Evolutionary conservation across 2,113 vertebrate species (phyloP).

Genomic region (Alectura lathami): DNA sequence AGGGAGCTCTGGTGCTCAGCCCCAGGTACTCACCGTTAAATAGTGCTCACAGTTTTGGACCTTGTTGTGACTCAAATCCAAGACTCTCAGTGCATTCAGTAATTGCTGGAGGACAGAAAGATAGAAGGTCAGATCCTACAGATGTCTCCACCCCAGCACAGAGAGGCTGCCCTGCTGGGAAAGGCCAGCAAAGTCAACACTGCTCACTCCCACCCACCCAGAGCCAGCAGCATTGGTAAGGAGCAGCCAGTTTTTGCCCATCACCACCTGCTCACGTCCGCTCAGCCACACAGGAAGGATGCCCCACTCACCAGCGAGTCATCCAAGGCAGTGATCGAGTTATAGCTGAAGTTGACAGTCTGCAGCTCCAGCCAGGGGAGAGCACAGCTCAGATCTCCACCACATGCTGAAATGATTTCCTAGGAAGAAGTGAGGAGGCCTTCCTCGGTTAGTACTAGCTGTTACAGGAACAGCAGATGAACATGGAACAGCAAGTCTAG

Average conservation of each 20-base stretch:
- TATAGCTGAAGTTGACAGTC: slow-evolving; percentile 94
- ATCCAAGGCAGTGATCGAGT: slow-evolving; percentile 86
- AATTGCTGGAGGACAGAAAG: slow-evolving; percentile 78
- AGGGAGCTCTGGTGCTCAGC: not conserved
- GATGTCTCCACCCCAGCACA: not conserved
- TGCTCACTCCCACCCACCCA: not conserved
- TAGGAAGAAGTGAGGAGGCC: slow-evolving; percentile 42
- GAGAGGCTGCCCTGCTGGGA: not conserved
- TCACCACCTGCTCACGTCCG: not conserved
- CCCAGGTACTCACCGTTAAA: slow-evolving; percentile 74
- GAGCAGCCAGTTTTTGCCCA: not conserved
- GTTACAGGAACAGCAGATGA: not conserved
- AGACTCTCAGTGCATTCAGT: slow-evolving; percentile 85
- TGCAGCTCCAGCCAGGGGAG: slow-evolving; percentile 94
- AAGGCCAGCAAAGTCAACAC: not conserved
- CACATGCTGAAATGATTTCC: slow-evolving; percentile 94
- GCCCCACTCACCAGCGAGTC: slow-evolving; percentile 87
- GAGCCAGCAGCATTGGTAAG: not conserved
- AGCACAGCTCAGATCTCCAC: slow-evolving; percentile 93
- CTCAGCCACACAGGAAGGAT: not conserved
- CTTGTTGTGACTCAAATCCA: slow-evolving; percentile 95
- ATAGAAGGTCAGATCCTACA: not conserved
- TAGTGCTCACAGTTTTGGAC: slow-evolving; percentile 88
- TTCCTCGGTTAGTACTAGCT: not conserved
- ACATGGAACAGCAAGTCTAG: not conserved